Evolutionary conservation across 2,797 vertebrate genomes (phyloP).

Genomic region (Enteromius afrohamiltoni): DNA sequence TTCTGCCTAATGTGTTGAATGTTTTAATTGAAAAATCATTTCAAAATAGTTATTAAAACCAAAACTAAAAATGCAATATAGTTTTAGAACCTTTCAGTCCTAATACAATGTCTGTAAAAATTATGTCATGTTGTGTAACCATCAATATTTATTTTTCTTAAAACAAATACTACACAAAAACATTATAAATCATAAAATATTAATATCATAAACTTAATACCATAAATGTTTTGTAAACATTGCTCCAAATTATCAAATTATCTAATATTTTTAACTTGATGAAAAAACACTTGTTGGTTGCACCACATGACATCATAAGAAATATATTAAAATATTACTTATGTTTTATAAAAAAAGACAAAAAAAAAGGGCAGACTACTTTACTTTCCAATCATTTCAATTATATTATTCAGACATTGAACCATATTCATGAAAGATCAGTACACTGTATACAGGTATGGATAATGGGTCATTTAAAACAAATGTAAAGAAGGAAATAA

Average conservation of each 20-base stretch:
- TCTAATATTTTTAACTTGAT: not conserved
- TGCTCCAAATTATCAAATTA: not conserved
- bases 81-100: not conserved
- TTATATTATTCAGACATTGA: not conserved
- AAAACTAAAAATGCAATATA: not conserved
- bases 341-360: not conserved
- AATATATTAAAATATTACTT: not conserved
- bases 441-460: not conserved
- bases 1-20: not conserved
- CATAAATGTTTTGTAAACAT: not conserved
- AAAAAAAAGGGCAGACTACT: not conserved
- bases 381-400: not conserved
- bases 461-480: no score
- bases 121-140: not conserved
- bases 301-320: not conserved
- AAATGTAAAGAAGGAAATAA: not conserved
- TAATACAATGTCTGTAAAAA: not conserved
- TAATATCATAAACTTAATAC: not conserved
- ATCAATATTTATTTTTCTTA: not conserved
- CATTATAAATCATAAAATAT: not conserved
- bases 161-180: not conserved
- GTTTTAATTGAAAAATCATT: not conserved
- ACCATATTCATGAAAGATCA: not conserved
- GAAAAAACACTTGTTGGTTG: not conserved
- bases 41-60: not conserved